A percentile compares a stretch with the other conserved stretches of the same genome.
Conservation (phyloP, 2,113 vertebrate genomes). For the Andinoacara biseriatus region DNA sequence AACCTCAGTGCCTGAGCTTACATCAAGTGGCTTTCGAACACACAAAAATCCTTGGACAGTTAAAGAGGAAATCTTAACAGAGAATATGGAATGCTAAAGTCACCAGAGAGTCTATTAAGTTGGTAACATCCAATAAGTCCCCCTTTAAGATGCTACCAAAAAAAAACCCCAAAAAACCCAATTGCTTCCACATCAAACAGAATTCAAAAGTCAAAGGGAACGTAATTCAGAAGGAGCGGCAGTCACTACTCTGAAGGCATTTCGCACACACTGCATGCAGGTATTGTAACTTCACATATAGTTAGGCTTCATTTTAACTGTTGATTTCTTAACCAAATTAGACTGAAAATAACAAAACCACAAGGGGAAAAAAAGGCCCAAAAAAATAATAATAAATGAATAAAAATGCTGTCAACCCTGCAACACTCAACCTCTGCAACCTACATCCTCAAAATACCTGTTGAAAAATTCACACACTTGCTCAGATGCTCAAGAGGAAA, state of each 20-base stretch:
- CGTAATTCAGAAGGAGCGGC: neutral
- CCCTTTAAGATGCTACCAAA: slow-evolving; percentile 14
- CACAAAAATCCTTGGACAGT: neutral
- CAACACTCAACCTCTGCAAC: slow-evolving; percentile 8
- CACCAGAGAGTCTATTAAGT: slow-evolving; percentile 31
- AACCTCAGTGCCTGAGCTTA: slow-evolving; percentile 1
- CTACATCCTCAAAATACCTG: slow-evolving; percentile 31
- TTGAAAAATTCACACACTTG: slow-evolving; percentile 26
- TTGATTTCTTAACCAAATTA: neutral
- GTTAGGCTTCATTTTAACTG: neutral
- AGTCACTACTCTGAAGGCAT: neutral
- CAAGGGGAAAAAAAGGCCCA: neutral
- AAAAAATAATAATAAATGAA: neutral
- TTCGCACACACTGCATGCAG: neutral
- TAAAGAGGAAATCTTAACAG: neutral
- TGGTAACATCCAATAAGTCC: slow-evolving; percentile 26
- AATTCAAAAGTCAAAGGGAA: slow-evolving; percentile 27
- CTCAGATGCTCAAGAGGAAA: slow-evolving; percentile 11
- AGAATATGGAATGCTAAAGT: slow-evolving; percentile 8
- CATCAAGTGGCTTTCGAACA: slow-evolving; percentile 30
- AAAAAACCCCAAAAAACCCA: slow-evolving; percentile 6
- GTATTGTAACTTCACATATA: neutral
- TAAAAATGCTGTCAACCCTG: neutral
- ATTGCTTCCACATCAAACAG: slow-evolving; percentile 32
- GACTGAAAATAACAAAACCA: neutral